A percentile compares a stretch with the other conserved stretches of the same genome.
Evolutionary conservation across 2,888 invertebrate species (phyloP).

Genomic region (Patella caerulea): DNA sequence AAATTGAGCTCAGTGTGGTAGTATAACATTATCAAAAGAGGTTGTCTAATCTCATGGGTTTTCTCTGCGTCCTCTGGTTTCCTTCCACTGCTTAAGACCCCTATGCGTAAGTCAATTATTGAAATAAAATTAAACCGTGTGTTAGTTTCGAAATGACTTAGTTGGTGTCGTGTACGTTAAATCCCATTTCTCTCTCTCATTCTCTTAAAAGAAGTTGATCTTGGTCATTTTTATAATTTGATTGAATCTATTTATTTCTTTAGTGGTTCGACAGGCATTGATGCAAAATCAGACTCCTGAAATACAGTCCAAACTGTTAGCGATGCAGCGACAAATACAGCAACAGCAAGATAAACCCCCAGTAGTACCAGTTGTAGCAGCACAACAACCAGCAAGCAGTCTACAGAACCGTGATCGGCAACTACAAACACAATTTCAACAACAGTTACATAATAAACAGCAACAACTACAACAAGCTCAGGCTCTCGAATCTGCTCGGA

Average conservation of each 20-base stretch:
- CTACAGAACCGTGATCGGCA: slow-evolving; percentile 33
- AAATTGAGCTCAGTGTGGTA: too few relatives aligned
- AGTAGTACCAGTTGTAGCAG: slow-evolving; percentile 20
- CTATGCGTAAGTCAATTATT: too few relatives aligned
- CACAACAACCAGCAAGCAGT: slow-evolving; percentile 28
- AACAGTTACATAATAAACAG: slow-evolving; percentile 21
- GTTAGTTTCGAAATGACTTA: too few relatives aligned
- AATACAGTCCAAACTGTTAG: slow-evolving; percentile 90
- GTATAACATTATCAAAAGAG: too few relatives aligned
- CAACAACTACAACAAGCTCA: slow-evolving; percentile 40
- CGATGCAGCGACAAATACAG: slow-evolving; percentile 81
- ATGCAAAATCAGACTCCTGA: slow-evolving; percentile 92
- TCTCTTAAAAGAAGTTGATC: background rate
- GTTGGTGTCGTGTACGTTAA: too few relatives aligned
- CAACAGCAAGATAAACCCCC: slow-evolving; percentile 46
- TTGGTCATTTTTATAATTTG: background rate
- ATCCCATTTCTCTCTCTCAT: too few relatives aligned
- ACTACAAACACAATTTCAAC: slow-evolving; percentile 24
- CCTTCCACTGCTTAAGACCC: too few relatives aligned
- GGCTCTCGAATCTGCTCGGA: slow-evolving; percentile 35
- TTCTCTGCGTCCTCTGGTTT: too few relatives aligned
- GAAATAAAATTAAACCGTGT: too few relatives aligned
- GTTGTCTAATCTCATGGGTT: background rate
- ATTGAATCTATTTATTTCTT: slow-evolving; percentile 50
- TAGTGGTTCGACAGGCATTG: slow-evolving; percentile 92